Evolutionary conservation across 2,113 vertebrate species (phyloP).

Genomic region (Loxodonta africana): DNA sequence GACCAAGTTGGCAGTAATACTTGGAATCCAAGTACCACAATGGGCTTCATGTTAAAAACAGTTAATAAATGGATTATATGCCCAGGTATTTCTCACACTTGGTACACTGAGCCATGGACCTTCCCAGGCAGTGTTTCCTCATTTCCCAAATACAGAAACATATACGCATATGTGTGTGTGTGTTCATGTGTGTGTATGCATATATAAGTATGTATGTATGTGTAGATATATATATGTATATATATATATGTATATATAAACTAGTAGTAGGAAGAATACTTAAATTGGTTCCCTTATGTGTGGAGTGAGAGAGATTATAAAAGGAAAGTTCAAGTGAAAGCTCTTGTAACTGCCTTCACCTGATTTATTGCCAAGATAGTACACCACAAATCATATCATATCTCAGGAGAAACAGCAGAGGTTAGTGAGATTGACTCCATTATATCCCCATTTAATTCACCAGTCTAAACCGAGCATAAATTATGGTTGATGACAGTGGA

Average conservation of each 20-base stretch:
- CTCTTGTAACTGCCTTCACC: not conserved
- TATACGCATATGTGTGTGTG: too few relatives aligned
- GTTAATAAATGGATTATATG: not conserved
- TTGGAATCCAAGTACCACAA: not conserved
- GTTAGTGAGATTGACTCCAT: not conserved
- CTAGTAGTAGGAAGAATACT: not conserved
- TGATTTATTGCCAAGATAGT: not conserved
- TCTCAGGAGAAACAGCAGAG: not conserved
- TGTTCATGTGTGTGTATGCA: too few relatives aligned
- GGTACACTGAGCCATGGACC: not conserved
- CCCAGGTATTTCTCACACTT: not conserved
- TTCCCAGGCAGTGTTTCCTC: not conserved
- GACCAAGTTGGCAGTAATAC: not conserved
- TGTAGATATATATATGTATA: too few relatives aligned
- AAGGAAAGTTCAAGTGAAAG: not conserved
- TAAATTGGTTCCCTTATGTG: not conserved
- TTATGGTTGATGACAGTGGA: not conserved
- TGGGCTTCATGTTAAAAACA: not conserved
- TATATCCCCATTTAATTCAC: not conserved
- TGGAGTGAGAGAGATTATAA: not conserved
- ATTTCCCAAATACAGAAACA: not conserved
- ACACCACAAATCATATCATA: not conserved
- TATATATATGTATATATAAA: too few relatives aligned
- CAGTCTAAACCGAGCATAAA: not conserved
- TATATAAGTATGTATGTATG: too few relatives aligned